Evolutionary conservation across 2,888 invertebrate genomes (phyloP).

Genomic region (Hyles lineata): DNA sequence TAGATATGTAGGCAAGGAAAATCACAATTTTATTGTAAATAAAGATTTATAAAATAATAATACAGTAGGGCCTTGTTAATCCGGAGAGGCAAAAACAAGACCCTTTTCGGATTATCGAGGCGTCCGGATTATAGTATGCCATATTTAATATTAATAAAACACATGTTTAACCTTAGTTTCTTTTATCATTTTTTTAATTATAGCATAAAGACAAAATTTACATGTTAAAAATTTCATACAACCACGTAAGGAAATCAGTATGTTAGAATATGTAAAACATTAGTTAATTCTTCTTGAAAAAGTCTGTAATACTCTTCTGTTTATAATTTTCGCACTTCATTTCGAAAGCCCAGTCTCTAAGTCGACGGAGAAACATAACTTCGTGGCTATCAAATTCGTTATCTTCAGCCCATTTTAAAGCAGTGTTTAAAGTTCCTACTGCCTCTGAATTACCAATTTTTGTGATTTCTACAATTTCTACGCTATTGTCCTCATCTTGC

Average conservation of each 20-base stretch:
- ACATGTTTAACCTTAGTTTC: neutral
- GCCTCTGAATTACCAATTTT: neutral
- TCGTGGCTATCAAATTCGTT: slow-evolving; percentile 1
- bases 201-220: slow-evolving; percentile 3
- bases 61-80: slow-evolving; percentile 32
- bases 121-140: slow-evolving; percentile 35
- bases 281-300: slow-evolving; percentile 18
- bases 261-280: slow-evolving; percentile 8
- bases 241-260: slow-evolving; percentile 5
- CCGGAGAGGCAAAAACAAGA: slow-evolving; percentile 33
- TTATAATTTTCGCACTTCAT: slow-evolving; percentile 11
- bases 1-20: too few species aligned
- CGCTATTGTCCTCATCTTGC: neutral
- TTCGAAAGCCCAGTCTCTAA: slow-evolving; percentile 1
- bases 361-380: neutral
- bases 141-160: slow-evolving; percentile 27
- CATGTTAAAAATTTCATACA: neutral
- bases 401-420: slow-evolving; percentile 4
- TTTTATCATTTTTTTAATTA: slow-evolving; percentile 1
- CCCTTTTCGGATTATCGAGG: slow-evolving; percentile 34
- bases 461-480: neutral
- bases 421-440: neutral
- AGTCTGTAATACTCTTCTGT: neutral
- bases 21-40: too few species aligned
- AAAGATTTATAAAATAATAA: too few species aligned